Conservation (phyloP, 2,888 invertebrate genomes). For the Drepana falcataria region DNA sequence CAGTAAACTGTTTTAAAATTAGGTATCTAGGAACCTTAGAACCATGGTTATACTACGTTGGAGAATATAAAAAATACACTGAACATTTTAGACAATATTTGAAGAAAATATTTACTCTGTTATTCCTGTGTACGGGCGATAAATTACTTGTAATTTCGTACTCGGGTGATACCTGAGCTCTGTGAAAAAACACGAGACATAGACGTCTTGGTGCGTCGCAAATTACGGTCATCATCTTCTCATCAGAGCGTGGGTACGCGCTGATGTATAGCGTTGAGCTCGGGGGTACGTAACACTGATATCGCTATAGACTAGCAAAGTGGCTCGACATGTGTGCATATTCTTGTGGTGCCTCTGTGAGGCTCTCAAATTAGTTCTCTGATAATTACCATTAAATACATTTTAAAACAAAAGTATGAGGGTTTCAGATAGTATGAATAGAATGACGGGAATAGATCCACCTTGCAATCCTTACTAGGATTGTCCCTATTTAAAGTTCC, state of each 20-base stretch:
- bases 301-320: slow-evolving; percentile 16
- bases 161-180: slow-evolving; percentile 75
- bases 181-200: slow-evolving; percentile 77
- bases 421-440: too few species aligned
- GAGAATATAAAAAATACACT: not conserved
- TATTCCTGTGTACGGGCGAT: slow-evolving; percentile 62
- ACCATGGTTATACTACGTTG: too few species aligned
- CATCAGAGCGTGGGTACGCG: slow-evolving; percentile 74
- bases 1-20: too few species aligned
- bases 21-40: too few species aligned
- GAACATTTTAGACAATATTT: slow-evolving; percentile 10
- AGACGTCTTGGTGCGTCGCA: slow-evolving; percentile 79
- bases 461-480: too few species aligned
- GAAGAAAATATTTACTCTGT: slow-evolving; percentile 42
- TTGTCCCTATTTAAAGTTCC: too few species aligned
- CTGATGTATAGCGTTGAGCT: slow-evolving; percentile 69
- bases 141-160: slow-evolving; percentile 77
- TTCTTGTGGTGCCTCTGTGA: not conserved
- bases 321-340: slow-evolving; percentile 2
- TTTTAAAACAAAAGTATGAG: too few species aligned
- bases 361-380: not conserved
- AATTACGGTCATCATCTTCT: slow-evolving; percentile 79
- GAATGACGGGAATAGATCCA: too few species aligned
- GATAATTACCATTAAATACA: too few species aligned
- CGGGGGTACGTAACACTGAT: slow-evolving; percentile 36